Evolutionary conservation across 1,140 invertebrate species (phyloP).

Genomic region (Drosophila pruinosa): DNA sequence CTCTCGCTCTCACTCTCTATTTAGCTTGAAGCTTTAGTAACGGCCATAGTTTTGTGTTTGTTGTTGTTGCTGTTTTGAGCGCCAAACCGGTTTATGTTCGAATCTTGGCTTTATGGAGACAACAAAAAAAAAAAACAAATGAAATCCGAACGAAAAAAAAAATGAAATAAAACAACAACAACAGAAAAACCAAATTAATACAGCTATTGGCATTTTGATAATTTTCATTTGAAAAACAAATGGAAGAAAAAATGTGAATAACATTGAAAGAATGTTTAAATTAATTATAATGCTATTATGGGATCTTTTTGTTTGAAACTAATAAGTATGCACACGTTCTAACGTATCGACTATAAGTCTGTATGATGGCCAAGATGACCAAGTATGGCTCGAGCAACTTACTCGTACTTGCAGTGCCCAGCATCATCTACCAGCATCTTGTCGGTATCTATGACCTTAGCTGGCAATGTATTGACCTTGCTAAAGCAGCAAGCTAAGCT

Average conservation of each 20-base stretch:
- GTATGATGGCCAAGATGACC: conserved; percentile 3
- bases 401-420: background rate
- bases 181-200: conserved; percentile 43
- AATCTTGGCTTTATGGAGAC: conserved; percentile 27
- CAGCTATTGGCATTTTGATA: conserved; percentile 50
- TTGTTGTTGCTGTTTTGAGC: conserved; percentile 31
- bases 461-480: conserved; percentile 69
- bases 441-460: conserved; percentile 38
- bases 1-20: conserved; percentile 39
- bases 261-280: conserved; percentile 41
- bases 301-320: conserved; percentile 46
- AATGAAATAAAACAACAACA: conserved; percentile 21
- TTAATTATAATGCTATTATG: conserved; percentile 72
- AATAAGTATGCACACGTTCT: conserved; percentile 36
- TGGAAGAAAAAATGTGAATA: conserved; percentile 18
- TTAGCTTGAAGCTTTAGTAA: conserved; percentile 45
- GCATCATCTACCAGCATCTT: background rate
- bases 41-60: conserved; percentile 34
- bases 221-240: conserved; percentile 47
- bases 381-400: conserved; percentile 9
- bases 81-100: conserved; percentile 45
- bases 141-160: conserved; percentile 36
- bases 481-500: conserved; percentile 6
- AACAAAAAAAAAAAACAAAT: conserved; percentile 38
- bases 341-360: background rate